Evolutionary conservation across 2,888 invertebrate genomes (phyloP), one percentile per base, ranked within the genome.

Genomic region (Hedychridium roseum): DNA sequence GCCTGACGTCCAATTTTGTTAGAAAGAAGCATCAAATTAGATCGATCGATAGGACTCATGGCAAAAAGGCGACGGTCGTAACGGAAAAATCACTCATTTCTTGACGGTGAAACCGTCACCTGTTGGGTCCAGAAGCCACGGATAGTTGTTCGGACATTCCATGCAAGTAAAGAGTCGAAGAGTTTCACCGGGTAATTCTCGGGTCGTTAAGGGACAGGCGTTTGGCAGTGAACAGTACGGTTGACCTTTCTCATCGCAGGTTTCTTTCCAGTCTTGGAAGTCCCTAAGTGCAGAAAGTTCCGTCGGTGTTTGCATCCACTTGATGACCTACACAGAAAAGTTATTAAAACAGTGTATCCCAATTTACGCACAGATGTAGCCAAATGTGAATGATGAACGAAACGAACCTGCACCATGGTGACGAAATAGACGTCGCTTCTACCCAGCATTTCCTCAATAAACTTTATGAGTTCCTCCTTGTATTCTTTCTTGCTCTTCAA

Each of bases 251-350:
- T 95, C 91, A 76, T 94, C 94, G 80, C 95, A 95, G 78, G 92
- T 92, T 70, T 94, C 94, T 80, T 95, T 95, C 95, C 95, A 95
- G 79, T 94, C 93, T 68, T 90, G 90, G 87, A 95, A 95, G 76
- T 95, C 94, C 65, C 93, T 85, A 38, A 95, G 85, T 26, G 88
- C 88, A 35, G 91, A 88, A 60, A 94, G 76, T 79, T 94, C 94
- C 20, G 92, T 93, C 43, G 95, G 95, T 70, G 91, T 92, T 80
- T 95, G 94, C 92, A 95, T 95, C 94, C 94, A 95, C 80, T 94
- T 93, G 72, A 95, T 92, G 18, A 94, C 94, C 85, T 91, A 85
- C 7, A 52, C 52, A 55, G 41, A 53, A 16, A 53, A 47, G 1
- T 4, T 9, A 17, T 3, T n/a, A n/a, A n/a, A n/a, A n/a, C n/a